Conservation (phyloP, 2,113 vertebrate species). For the Pedetes capensis region DNA sequence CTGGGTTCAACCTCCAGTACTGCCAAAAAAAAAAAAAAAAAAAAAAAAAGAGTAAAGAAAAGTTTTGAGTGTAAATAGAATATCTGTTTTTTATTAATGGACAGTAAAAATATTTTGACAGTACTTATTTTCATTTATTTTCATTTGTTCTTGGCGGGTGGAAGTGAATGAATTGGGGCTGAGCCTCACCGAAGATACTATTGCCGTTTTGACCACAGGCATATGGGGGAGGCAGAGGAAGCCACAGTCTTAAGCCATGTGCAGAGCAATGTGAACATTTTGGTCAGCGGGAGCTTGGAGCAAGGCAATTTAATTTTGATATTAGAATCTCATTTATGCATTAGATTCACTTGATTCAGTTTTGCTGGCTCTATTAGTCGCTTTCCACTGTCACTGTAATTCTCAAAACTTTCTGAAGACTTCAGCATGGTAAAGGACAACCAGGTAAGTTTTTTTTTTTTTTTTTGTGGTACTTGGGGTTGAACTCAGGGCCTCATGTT, state of each 20-base stretch:
- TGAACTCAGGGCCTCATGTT: no score
- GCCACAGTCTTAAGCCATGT: fast-evolving
- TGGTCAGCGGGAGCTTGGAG: neutral
- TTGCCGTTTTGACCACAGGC: neutral
- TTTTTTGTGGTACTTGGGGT: no score
- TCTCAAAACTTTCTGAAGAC: neutral
- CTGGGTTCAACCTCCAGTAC: no score
- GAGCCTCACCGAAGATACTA: neutral
- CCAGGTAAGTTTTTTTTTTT: no score
- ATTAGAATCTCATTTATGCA: neutral
- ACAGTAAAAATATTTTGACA: no score
- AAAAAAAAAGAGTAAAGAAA: no score
- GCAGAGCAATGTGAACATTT: neutral
- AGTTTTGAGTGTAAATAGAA: neutral
- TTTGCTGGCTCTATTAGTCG: neutral
- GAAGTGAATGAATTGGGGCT: neutral
- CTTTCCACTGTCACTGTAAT: neutral
- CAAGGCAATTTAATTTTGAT: neutral
- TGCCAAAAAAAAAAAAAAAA: no score
- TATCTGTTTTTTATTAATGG: neutral
- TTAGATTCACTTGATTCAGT: neutral
- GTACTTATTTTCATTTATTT: neutral
- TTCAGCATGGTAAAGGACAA: neutral
- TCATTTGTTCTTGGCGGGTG: neutral
- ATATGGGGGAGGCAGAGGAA: neutral